Conservation (phyloP, 2,113 vertebrate species). For the Osmerus mordax region DNA sequence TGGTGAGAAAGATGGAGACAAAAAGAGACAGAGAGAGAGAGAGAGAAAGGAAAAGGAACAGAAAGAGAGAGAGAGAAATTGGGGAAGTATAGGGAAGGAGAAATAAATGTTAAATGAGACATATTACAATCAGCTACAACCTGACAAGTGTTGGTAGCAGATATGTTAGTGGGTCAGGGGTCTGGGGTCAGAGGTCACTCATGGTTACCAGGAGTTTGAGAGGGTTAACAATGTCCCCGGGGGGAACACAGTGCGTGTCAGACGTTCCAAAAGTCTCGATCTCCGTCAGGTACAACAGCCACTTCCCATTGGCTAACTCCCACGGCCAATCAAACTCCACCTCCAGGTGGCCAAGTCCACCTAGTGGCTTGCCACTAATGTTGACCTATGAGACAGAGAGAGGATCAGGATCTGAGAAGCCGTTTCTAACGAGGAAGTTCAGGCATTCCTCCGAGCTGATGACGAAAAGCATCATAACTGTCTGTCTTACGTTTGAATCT, state of each 20-base stretch:
- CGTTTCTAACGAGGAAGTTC: too few species aligned
- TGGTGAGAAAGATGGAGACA: background rate
- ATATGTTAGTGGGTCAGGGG: too few species aligned
- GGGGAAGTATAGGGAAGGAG: too few species aligned
- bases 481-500: too few species aligned
- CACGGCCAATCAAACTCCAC: slow-evolving; percentile 88
- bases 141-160: too few species aligned
- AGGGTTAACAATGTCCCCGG: slow-evolving; percentile 75
- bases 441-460: too few species aligned
- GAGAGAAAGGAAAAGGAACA: slow-evolving; percentile 1
- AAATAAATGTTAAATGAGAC: too few species aligned
- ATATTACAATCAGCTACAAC: too few species aligned
- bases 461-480: too few species aligned
- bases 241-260: slow-evolving; percentile 67
- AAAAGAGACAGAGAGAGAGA: background rate
- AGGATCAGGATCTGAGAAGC: background rate
- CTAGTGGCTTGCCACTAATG: slow-evolving; percentile 69
- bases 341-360: slow-evolving; percentile 70
- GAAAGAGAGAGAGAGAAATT: slow-evolving; percentile 1
- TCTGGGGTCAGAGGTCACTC: too few species aligned
- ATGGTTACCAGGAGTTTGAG: slow-evolving; percentile 75
- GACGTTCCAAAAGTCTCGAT: slow-evolving; percentile 70
- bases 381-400: slow-evolving; percentile 67
- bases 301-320: slow-evolving; percentile 83
- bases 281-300: slow-evolving; percentile 86